These are phyloP conservation scores for Homarus gammarus DNA, from an alignment of 2,888 invertebrate species.

Conservation along the genomic window DNA sequence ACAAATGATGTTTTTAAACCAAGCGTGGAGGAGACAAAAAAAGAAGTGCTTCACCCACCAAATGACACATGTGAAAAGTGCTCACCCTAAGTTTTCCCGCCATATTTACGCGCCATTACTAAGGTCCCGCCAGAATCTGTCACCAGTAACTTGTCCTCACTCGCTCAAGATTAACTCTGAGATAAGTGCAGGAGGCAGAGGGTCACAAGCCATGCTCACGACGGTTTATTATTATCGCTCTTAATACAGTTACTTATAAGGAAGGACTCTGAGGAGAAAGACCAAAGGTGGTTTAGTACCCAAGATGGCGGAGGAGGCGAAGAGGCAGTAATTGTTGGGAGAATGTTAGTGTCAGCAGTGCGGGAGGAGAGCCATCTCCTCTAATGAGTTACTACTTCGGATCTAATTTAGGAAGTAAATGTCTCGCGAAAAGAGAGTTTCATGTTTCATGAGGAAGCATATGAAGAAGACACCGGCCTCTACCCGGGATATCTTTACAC, in stretches of 20 bases:
- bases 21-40: not conserved
- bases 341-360: slow-evolving; percentile 34
- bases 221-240: not conserved
- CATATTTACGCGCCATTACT: slow-evolving; percentile 54
- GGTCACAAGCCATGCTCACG: not conserved
- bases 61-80: slow-evolving; percentile 29
- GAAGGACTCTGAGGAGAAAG: not conserved
- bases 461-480: not conserved
- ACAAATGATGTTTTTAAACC: not conserved
- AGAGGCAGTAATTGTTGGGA: slow-evolving; percentile 33
- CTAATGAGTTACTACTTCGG: slow-evolving; percentile 47
- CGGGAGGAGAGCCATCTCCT: slow-evolving; percentile 40
- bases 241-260: not conserved
- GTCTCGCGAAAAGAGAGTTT: slow-evolving; percentile 30
- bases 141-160: slow-evolving; percentile 45
- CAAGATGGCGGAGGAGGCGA: slow-evolving; percentile 16
- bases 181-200: slow-evolving; percentile 35
- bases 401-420: slow-evolving; percentile 45
- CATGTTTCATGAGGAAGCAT: slow-evolving; percentile 12
- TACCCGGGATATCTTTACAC: too few species aligned
- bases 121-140: slow-evolving; percentile 32
- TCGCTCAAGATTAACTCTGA: slow-evolving; percentile 45
- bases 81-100: slow-evolving; percentile 23
- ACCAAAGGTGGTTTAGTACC: not conserved
- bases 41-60: slow-evolving; percentile 3